A percentile compares a stretch with the other conserved stretches of the same genome.
Conservation (phyloP, 1,140 invertebrate species). For the Araneus ventricosus region DNA sequence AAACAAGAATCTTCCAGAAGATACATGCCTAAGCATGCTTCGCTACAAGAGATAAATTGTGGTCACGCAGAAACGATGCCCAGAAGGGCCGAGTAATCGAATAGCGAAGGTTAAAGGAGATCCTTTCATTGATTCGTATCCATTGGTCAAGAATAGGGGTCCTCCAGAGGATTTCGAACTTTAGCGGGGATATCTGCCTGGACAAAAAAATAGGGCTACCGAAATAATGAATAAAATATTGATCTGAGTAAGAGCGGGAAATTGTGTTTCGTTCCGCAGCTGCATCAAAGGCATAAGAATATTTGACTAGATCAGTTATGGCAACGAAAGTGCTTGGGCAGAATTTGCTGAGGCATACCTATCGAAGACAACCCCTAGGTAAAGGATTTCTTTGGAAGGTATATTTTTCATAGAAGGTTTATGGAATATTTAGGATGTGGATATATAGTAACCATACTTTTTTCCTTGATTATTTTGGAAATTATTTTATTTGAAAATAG, state of each 20-base stretch:
- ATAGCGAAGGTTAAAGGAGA: slow-evolving; percentile 13
- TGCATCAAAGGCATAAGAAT: not conserved
- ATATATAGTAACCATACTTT: no score
- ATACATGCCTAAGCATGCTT: not conserved
- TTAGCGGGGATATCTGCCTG: not conserved
- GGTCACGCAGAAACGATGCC: slow-evolving; percentile 26
- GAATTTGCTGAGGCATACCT: no score
- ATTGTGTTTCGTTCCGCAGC: slow-evolving; percentile 15
- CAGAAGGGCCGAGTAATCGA: slow-evolving; percentile 34
- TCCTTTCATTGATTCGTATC: slow-evolving; percentile 39
- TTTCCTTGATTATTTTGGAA: no score
- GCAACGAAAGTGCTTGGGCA: not conserved
- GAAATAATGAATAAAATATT: slow-evolving; percentile 36
- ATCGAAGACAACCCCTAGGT: no score
- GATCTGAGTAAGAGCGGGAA: not conserved
- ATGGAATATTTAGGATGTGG: no score
- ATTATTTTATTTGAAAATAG: no score
- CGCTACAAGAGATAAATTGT: slow-evolving; percentile 11
- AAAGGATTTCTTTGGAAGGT: no score
- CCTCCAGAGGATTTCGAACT: slow-evolving; percentile 25
- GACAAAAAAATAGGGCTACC: not conserved
- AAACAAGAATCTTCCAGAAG: not conserved
- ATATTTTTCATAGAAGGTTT: no score
- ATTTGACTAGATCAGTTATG: not conserved
- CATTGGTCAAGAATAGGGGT: slow-evolving; percentile 45